Conservation (phyloP, 1,140 invertebrate species). For the Lucilia sericata region DNA sequence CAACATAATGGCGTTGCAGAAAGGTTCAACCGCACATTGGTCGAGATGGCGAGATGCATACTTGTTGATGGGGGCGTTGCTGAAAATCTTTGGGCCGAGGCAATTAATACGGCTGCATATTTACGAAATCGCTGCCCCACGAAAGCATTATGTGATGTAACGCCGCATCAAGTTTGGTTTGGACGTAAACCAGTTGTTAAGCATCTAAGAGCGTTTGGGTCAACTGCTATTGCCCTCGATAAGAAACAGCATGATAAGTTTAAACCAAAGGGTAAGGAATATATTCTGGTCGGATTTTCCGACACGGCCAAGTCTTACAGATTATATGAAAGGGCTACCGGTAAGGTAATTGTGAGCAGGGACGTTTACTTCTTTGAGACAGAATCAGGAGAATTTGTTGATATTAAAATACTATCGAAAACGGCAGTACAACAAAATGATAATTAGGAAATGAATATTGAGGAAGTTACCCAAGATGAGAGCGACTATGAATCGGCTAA, state of each 20-base stretch:
- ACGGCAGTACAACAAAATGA: too few species aligned
- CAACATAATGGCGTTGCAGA: conserved; percentile 52
- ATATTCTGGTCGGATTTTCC: conserved; percentile 31
- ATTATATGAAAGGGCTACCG: conserved; percentile 3
- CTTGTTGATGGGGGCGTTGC: conserved; percentile 45
- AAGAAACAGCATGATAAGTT: conserved; percentile 35
- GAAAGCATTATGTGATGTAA: conserved; percentile 54
- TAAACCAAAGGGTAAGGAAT: conserved; percentile 37
- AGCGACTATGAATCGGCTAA: conserved; percentile 50
- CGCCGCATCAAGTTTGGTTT: conserved; percentile 52
- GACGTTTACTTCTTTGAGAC: conserved; percentile 11
- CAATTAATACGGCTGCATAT: conserved; percentile 49
- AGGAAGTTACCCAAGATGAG: not conserved
- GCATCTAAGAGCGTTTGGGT: conserved; percentile 38
- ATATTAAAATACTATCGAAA: not conserved
- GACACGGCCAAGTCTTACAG: conserved; percentile 32
- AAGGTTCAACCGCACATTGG: conserved; percentile 46
- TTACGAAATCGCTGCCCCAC: conserved; percentile 50
- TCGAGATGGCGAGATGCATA: conserved; percentile 49
- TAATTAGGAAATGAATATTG: too few species aligned
- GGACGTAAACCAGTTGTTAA: conserved; percentile 9
- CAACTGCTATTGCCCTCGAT: conserved; percentile 9
- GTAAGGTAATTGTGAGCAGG: conserved; percentile 25
- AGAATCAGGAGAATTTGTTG: not conserved
- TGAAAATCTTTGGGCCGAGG: conserved; percentile 53